Base-by-base conservation (phyloP, 2,888 invertebrate species). In the Drosophila niveifrons region DNA sequence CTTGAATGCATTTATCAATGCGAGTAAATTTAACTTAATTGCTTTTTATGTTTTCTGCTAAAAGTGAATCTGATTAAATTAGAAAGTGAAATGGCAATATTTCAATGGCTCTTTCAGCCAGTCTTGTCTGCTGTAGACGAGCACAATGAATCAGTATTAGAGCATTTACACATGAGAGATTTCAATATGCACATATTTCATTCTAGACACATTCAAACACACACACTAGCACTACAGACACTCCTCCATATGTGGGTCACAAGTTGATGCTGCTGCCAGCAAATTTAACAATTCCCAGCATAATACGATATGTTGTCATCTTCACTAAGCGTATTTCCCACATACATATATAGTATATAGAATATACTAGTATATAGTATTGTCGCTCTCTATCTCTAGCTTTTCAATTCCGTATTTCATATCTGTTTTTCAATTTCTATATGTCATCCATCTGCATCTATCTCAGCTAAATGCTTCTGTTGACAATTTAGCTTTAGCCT, bases 401-500 rank as follows among this genome's bases (percentile, higher is more conserved):
- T 15, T 39, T 29, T 31, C 11, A 52, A 23, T 52, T 13, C 48
- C 6, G 11, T 28, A 47, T 28, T 43, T 39, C 13, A n/a, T 52
- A 13, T 36, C n/a, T 41, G n/a, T 59, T 31, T 59, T 51, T 55
- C 47, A 34, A 23, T 48, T 41, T 46, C 46, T 57, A 51, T 29
- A 43, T 57, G 53, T 61, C 55, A 43, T 41, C 50, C 56, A 65
- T 57, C 43, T 55, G 23, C 55, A 78, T 74, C 70, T 55, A 46
- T 70, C 59, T 66, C 48, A 23, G 23, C 50, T 53, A 59, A 76
- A 66, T 69, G 78, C 63, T 71, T 47, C 71, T 78, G 71, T 78
- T 76, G 76, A 76, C 76, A 78, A 71, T 75, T 76, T 70, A 47
- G 79, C 78, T 78, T 74, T 75, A 47, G 56, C 52, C 44, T 69